phyloP scores from a whole-genome alignment of 2,888 invertebrate species.

The Oscheius sp. region DNA sequence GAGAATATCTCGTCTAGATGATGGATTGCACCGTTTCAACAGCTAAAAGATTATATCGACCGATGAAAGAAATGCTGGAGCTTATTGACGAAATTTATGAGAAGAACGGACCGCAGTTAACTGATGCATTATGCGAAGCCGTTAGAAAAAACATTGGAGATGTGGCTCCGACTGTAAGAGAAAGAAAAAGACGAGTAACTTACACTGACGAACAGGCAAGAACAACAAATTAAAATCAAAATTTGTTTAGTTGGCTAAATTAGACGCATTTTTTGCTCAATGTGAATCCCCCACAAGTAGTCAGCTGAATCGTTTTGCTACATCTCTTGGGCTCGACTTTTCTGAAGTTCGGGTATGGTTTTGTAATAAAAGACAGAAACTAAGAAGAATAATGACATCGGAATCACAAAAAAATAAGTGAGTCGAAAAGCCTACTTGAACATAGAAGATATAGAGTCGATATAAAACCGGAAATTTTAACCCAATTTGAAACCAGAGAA shows the following conservation, averaged over 20 bases:
- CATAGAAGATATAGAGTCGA: not conserved
- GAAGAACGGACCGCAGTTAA: not conserved
- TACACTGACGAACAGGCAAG: slow-evolving; percentile 23
- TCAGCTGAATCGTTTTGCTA: slow-evolving; percentile 19
- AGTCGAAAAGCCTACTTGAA: not conserved
- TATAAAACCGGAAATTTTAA: not conserved
- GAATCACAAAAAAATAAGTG: not conserved
- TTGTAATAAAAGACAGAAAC: slow-evolving; percentile 24
- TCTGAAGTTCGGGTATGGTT: slow-evolving; percentile 31
- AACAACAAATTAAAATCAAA: not conserved
- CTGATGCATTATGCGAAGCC: slow-evolving; percentile 1
- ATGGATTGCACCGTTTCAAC: slow-evolving; percentile 31
- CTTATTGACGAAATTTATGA: slow-evolving; percentile 16
- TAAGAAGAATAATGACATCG: slow-evolving; percentile 3
- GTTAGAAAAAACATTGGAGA: slow-evolving; percentile 11
- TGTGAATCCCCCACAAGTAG: slow-evolving; percentile 27
- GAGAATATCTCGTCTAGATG: slow-evolving; percentile 2
- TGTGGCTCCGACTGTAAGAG: slow-evolving; percentile 5
- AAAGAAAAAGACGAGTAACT: slow-evolving; percentile 20
- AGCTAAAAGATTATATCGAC: slow-evolving; percentile 8
- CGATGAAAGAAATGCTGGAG: slow-evolving; percentile 31
- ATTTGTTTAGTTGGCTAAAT: not conserved
- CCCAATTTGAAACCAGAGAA: not conserved
- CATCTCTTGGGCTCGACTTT: slow-evolving; percentile 8
- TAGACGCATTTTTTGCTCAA: slow-evolving; percentile 26